phyloP scores from a whole-genome alignment of 2,888 invertebrate species.

The Cryptophagus acutangulus region DNA sequence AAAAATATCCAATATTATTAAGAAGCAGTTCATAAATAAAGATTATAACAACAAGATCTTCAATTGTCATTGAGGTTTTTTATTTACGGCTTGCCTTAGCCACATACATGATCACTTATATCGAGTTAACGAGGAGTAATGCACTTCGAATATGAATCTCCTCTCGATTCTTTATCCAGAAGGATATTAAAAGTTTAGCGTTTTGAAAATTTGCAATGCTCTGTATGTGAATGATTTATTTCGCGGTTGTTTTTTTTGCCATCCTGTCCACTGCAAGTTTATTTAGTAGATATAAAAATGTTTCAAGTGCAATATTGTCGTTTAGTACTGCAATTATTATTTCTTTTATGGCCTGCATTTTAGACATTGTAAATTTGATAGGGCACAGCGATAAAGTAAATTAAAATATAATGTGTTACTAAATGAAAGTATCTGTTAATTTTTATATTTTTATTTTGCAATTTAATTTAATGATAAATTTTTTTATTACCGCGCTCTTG shows the following conservation, averaged over 20 bases:
- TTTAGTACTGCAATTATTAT: not conserved
- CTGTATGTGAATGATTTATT: too few relatives aligned
- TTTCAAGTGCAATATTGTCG: slow-evolving; percentile 1
- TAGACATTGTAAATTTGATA: slow-evolving; percentile 1
- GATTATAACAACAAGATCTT: slow-evolving; percentile 20
- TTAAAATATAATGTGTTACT: not conserved
- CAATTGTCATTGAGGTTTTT: slow-evolving; percentile 23
- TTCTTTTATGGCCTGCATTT: not conserved
- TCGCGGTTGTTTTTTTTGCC: too few relatives aligned
- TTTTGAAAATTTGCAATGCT: too few relatives aligned
- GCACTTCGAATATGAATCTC: too few relatives aligned
- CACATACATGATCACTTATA: slow-evolving; percentile 14
- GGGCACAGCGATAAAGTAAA: slow-evolving; percentile 1
- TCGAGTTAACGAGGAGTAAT: slow-evolving; percentile 22
- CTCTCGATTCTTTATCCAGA: too few relatives aligned
- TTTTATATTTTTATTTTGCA: not conserved
- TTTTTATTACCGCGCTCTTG: too few relatives aligned
- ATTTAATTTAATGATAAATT: slow-evolving; percentile 1
- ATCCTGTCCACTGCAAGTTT: too few relatives aligned
- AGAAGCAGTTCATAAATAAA: slow-evolving; percentile 20
- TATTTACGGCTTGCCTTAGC: slow-evolving; percentile 19
- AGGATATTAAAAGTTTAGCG: too few relatives aligned
- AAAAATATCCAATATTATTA: slow-evolving; percentile 12
- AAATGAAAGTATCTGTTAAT: not conserved
- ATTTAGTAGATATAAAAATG: too few relatives aligned